Evolutionary conservation across 2,113 vertebrate genomes (phyloP).

Genomic region (Copsychus sechellarum): DNA sequence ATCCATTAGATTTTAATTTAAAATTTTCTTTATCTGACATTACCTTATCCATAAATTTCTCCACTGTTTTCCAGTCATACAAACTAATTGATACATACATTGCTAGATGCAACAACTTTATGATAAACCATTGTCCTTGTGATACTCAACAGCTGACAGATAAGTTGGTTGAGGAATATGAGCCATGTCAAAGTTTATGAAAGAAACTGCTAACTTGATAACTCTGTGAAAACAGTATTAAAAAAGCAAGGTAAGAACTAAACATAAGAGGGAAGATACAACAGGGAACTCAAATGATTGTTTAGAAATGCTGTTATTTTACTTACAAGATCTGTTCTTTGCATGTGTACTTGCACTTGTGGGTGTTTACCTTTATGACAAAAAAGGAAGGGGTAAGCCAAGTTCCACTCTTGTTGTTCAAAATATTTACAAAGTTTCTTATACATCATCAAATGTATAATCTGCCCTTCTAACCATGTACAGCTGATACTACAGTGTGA

Average conservation of each 20-base stretch:
- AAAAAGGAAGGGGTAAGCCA: background rate
- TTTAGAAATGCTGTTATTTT: background rate
- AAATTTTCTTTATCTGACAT: background rate
- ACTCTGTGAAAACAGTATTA: background rate
- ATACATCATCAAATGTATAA: background rate
- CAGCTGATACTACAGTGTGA: background rate
- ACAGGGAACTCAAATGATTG: background rate
- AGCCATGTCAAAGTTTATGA: background rate
- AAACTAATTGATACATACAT: background rate
- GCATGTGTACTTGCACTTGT: background rate
- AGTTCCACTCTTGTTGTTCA: background rate
- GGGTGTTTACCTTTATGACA: slow-evolving; percentile 1
- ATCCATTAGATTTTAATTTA: background rate
- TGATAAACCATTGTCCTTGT: background rate
- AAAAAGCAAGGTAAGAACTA: background rate
- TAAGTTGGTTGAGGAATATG: background rate
- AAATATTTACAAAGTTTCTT: background rate
- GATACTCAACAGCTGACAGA: background rate
- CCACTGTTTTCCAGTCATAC: background rate
- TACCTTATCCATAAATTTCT: background rate
- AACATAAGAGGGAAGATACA: background rate
- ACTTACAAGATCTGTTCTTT: slow-evolving; percentile 4
- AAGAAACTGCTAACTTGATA: background rate
- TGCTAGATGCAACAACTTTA: background rate
- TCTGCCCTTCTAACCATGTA: background rate